Conservation (phyloP, 2,113 vertebrate species). For the Tapirus terrestris region DNA sequence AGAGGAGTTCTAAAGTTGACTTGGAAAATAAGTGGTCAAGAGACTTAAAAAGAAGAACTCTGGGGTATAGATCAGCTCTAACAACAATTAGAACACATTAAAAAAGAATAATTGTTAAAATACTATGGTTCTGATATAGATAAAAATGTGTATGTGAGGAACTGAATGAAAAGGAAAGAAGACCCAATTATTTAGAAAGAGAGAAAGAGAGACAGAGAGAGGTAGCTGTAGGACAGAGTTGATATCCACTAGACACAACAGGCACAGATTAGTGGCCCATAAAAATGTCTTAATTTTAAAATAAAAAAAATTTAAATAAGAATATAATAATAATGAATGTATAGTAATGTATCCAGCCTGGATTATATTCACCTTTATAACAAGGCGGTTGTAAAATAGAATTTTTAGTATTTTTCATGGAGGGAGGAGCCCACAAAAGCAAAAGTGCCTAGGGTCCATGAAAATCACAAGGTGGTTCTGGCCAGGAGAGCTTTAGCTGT, state of each 20-base stretch:
- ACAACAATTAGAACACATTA: neutral
- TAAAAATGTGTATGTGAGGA: neutral
- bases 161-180: constrained; percentile 13
- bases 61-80: neutral
- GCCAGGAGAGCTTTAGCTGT: neutral
- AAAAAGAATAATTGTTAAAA: neutral
- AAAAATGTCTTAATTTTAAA: constrained; percentile 6
- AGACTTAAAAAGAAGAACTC: neutral
- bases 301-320: neutral
- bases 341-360: neutral
- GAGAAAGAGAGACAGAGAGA: neutral
- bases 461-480: neutral
- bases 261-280: neutral
- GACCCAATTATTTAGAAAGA: neutral
- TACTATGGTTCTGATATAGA: neutral
- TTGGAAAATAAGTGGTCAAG: neutral
- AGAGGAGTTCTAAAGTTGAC: neutral
- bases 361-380: neutral
- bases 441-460: neutral
- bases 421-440: neutral
- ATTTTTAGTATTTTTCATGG: neutral
- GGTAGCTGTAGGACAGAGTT: neutral
- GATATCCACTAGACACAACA: neutral
- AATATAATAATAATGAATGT: neutral
- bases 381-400: neutral